Conservation (phyloP, 2,797 vertebrate species). For the Peromyscus nudipes region DNA sequence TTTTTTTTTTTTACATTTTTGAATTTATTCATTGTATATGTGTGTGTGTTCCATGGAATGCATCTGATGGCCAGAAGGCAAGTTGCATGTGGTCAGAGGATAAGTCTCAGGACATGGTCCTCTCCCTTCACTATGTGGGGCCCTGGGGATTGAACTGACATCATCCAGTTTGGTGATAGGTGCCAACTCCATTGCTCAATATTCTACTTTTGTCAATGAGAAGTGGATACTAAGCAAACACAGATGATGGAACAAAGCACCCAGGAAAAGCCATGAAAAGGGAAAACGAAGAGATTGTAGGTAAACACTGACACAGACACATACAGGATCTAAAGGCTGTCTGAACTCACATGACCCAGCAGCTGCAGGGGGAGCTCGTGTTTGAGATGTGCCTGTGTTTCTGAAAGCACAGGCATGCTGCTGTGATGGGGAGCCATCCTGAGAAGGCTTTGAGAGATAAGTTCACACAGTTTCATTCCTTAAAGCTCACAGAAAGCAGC, state of each 20-base stretch:
- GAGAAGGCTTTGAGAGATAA: background rate
- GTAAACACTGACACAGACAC: background rate
- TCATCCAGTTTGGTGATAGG: background rate
- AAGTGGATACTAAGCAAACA: background rate
- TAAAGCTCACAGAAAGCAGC: background rate
- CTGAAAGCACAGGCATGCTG: background rate
- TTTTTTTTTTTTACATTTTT: background rate
- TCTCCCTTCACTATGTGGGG: too few relatives aligned
- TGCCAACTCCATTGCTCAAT: background rate
- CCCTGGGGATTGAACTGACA: background rate
- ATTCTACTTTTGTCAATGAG: background rate
- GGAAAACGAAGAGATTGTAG: background rate
- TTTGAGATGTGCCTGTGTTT: background rate
- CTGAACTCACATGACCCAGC: background rate
- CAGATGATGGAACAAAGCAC: background rate
- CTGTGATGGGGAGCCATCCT: background rate
- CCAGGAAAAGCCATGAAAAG: background rate
- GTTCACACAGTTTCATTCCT: background rate
- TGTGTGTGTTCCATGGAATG: background rate
- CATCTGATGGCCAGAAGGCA: background rate
- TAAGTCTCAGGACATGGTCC: background rate
- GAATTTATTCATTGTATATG: background rate
- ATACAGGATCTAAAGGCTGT: background rate
- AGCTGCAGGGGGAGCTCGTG: too few relatives aligned
- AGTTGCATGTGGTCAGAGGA: background rate